Evolutionary conservation across 2,113 vertebrate species (phyloP).

Genomic region (Arvicanthis niloticus): DNA sequence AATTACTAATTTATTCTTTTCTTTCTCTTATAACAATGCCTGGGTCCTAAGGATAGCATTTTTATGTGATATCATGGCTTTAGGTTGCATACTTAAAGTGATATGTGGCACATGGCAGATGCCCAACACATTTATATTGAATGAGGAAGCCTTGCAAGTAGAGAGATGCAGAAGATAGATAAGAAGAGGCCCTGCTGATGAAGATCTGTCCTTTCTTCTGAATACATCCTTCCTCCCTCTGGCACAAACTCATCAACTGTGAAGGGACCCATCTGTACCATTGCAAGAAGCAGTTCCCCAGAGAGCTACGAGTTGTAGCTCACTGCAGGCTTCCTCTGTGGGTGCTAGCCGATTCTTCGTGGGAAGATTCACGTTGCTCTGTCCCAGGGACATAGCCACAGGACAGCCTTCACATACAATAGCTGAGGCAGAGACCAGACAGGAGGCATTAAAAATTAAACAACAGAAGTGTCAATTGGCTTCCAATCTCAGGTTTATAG

Average conservation of each 20-base stretch:
- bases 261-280: not conserved
- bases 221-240: not conserved
- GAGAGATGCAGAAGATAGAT: not conserved
- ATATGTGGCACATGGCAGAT: not conserved
- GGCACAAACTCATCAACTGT: not conserved
- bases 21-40: not conserved
- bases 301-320: not conserved
- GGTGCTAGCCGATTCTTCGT: constrained; percentile 39
- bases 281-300: not conserved
- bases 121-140: not conserved
- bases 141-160: accelerated
- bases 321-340: not conserved
- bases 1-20: not conserved
- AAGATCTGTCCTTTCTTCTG: not conserved
- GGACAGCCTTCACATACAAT: constrained; percentile 82
- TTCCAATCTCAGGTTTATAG: constrained; percentile 86
- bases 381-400: constrained; percentile 60
- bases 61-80: not conserved
- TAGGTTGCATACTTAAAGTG: not conserved
- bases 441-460: constrained; percentile 89
- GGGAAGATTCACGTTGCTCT: constrained; percentile 50
- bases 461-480: constrained; percentile 80
- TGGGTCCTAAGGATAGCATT: not conserved
- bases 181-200: not conserved
- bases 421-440: constrained; percentile 84